phyloP scores from a whole-genome alignment of 2,797 vertebrate genomes.

The Bothrops alternatus region DNA sequence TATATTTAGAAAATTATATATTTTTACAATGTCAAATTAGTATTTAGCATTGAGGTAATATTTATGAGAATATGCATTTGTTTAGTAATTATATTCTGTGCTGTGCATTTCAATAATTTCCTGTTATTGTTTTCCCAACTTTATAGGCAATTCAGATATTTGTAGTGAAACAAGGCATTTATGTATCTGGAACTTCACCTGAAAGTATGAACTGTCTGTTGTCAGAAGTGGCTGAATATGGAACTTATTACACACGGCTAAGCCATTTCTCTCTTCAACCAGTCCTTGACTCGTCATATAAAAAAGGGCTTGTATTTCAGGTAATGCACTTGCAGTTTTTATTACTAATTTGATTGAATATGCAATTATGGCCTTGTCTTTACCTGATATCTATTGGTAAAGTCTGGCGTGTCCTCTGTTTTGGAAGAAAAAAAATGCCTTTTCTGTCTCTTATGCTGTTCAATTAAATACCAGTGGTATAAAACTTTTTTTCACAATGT shows the following conservation, averaged over 20 bases:
- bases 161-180: conserved; percentile 82
- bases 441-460: neutral
- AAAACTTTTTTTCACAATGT: neutral
- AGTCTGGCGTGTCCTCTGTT: neutral
- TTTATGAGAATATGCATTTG: neutral
- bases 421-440: neutral
- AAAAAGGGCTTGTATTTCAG: conserved; percentile 94
- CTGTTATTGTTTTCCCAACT: neutral
- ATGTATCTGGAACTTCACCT: conserved; percentile 88
- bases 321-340: conserved; percentile 61
- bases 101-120: neutral
- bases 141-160: conserved; percentile 80
- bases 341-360: neutral
- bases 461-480: neutral
- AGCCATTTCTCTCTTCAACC: conserved; percentile 89
- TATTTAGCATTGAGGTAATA: neutral
- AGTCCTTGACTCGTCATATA: conserved; percentile 70
- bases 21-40: neutral
- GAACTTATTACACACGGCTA: conserved; percentile 88
- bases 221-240: conserved; percentile 85
- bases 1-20: neutral
- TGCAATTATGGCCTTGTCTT: neutral
- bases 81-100: conserved; percentile 16
- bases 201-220: conserved; percentile 88
- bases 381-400: accelerated